Evolutionary conservation across 2,113 vertebrate genomes (phyloP), one percentile per base, ranked within the genome.

Genomic region (Procavia capensis): DNA sequence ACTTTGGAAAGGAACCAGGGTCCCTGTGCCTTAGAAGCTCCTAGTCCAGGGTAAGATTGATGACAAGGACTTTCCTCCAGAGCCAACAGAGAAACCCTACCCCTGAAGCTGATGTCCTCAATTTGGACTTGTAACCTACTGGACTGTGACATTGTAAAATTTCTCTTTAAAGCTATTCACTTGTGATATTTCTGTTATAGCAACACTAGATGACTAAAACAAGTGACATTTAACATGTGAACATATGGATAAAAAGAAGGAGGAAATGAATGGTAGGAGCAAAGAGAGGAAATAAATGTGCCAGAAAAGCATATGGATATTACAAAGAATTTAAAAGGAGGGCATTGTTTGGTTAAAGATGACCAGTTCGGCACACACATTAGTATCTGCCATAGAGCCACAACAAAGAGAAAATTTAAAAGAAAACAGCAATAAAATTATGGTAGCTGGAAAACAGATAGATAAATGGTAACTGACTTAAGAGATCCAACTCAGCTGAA

Each of bases 181-280:
- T n/a, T n/a, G n/a, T n/a, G n/a, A n/a, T n/a, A n/a, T n/a, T n/a
- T n/a, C n/a, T n/a, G n/a, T n/a, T n/a, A n/a, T n/a, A n/a, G n/a
- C n/a, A n/a, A n/a, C n/a, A n/a, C n/a, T n/a, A n/a, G n/a, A n/a
- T n/a, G n/a, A n/a, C n/a, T n/a, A n/a, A n/a, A n/a, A n/a, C n/a
- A n/a, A 95, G 84, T 88, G 76, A 96, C 70, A 31, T 70, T 89
- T 92, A 94, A 90, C 59, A 90, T 84, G 78, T 92, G 39, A 92
- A 74, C 59, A 85, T 63, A 90, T 85, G 54, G 64, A 20, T 43
- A 82, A 83, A 95, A 24, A 81, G 36, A 87, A 19, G 39, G 57
- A 34, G 41, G 10, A 63, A 5, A 90, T 39, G 20, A 29, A 63
- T 11, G 70, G 54, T 39, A 78, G 64, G 47, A 84, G 50, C 31